Base-by-base conservation (phyloP, 1,140 invertebrate genomes). In the Rhopalosiphum maidis region DNA sequence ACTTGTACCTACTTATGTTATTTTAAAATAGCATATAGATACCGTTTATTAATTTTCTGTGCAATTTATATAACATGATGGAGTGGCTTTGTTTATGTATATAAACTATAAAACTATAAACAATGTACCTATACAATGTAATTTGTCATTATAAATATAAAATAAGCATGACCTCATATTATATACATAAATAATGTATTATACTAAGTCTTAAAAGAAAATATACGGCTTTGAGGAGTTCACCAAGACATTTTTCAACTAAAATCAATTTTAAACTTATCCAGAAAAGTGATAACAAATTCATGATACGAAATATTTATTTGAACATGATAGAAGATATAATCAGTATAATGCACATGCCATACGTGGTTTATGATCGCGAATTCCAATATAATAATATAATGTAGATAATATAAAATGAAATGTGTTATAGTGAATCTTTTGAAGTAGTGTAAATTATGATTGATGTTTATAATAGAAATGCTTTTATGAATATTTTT, bases 381-480 rank as follows among this genome's bases (percentile, higher is more conserved):
- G 30, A n/a, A 51, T 48, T 88, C 2, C n/a, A 43, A 30, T n/a
- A 30, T 60, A 30, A 30, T 60, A 30, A 60, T 60, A n/a, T n/a
- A 68, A 51, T n/a, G 21, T 51, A 51, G 15, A 1, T 60, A 60
- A 30, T 60, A 60, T 60, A 15, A 68, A 68, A 88, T n/a, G 5
- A 4, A 86, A 48, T 88, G 60, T 68, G n/a, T 30, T 68, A n/a
- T 68, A 68, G 60, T 68, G 60, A 68, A 68, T 68, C 60, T 68
- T 51, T 51, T n/a, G 25, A 88, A 51, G 86, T 51, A 41, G 11
- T 88, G 21, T 88, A n/a, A 87, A 48, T 48, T 22, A 87, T 87
- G 43, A 87, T 87, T n/a, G 43, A 88, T 88, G 46, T 51, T 89
- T 89, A 11, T 54, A 89, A 89, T 55, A 51, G 35, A 54, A 37